These are phyloP conservation scores for Trachops cirrhosus DNA, from an alignment of 2,797 vertebrate genomes.

Conservation along the genomic window DNA sequence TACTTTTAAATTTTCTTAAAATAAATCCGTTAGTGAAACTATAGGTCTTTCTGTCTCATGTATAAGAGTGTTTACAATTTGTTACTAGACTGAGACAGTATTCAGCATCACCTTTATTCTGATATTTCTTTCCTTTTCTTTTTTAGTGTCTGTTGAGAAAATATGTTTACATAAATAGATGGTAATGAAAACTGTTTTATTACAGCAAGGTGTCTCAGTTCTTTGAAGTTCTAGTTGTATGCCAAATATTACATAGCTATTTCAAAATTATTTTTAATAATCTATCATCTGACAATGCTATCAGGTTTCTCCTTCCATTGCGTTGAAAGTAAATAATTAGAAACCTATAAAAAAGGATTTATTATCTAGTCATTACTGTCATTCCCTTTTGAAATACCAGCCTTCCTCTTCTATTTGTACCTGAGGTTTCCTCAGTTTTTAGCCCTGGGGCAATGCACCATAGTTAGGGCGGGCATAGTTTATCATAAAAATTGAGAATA, in stretches of 20 bases:
- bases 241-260: background rate
- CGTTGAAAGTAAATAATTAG: constrained; percentile 36
- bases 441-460: background rate
- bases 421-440: background rate
- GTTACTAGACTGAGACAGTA: background rate
- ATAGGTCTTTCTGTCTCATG: background rate
- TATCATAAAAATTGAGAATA: background rate
- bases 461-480: background rate
- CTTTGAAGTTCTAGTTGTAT: background rate
- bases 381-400: background rate
- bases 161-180: background rate
- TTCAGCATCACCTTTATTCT: background rate
- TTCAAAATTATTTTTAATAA: constrained; percentile 49
- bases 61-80: background rate
- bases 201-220: background rate
- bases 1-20: background rate
- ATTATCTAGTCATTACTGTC: background rate
- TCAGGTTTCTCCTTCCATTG: constrained; percentile 12
- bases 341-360: background rate
- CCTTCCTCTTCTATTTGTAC: background rate
- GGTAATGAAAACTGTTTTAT: background rate
- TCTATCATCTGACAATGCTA: constrained; percentile 5
- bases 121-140: background rate
- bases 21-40: background rate
- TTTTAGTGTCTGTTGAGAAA: background rate